Percentiles rank a stretch among this genome's conserved stretches.
These are phyloP conservation scores for Heliconius ethilla DNA, from an alignment of 2,888 invertebrate species.

Conservation along the genomic window DNA sequence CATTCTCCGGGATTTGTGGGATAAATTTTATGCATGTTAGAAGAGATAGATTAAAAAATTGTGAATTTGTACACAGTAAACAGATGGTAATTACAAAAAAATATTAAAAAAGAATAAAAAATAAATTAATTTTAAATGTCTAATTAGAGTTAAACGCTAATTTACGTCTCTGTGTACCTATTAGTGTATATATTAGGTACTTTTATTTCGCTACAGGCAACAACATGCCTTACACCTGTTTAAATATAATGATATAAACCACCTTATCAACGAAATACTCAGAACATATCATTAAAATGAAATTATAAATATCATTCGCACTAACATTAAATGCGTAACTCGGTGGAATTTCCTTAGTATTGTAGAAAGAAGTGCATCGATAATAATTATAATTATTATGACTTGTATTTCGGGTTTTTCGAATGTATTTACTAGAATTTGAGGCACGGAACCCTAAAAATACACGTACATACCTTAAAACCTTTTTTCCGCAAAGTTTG, in stretches of 20 bases:
- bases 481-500: no score
- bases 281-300: neutral
- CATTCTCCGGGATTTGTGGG: no score
- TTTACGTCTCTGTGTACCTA: neutral
- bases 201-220: neutral
- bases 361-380: neutral
- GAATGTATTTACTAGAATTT: no score
- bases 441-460: no score
- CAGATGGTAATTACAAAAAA: no score
- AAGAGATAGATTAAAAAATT: no score
- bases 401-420: neutral
- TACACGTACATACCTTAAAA: no score
- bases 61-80: no score
- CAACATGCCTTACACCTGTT: slow-evolving; percentile 4
- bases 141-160: neutral
- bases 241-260: neutral
- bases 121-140: neutral
- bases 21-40: no score
- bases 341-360: neutral
- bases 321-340: neutral
- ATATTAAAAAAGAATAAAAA: neutral
- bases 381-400: neutral
- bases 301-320: neutral
- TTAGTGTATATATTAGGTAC: neutral
- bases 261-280: slow-evolving; percentile 2